These are phyloP conservation scores for Atethmia centrago DNA, from an alignment of 2,888 invertebrate genomes.

Conservation along the genomic window DNA sequence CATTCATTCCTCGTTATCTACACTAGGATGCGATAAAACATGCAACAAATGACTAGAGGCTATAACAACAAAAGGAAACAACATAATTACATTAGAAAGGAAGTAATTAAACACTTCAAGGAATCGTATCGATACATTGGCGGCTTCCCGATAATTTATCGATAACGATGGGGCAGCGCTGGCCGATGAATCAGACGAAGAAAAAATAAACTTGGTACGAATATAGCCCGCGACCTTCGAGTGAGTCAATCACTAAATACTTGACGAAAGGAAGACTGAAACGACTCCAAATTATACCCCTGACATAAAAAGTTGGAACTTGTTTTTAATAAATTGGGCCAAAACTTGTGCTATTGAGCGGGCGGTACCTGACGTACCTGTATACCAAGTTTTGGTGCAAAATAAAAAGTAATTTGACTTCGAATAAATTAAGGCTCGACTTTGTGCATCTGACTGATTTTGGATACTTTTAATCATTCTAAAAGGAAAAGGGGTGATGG, in stretches of 20 bases:
- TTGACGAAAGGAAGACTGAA: constrained; percentile 62
- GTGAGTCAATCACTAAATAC: constrained; percentile 73
- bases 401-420: constrained; percentile 15
- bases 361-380: constrained; percentile 4
- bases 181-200: constrained; percentile 72
- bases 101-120: constrained; percentile 60
- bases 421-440: background rate
- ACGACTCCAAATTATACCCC: constrained; percentile 38
- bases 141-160: constrained; percentile 60
- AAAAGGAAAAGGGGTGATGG: no score
- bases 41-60: constrained; percentile 18
- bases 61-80: constrained; percentile 47
- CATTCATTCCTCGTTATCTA: constrained; percentile 30
- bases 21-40: constrained; percentile 35
- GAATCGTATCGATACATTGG: constrained; percentile 56
- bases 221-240: constrained; percentile 83
- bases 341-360: constrained; percentile 29
- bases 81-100: constrained; percentile 62
- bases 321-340: constrained; percentile 37
- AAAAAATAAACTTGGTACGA: constrained; percentile 75
- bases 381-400: constrained; percentile 13
- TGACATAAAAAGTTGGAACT: constrained; percentile 53
- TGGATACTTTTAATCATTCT: background rate
- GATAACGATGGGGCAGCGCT: constrained; percentile 70
- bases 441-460: background rate